phyloP scores from a whole-genome alignment of 2,113 vertebrate genomes.

The Callocephalon fimbriatum region DNA sequence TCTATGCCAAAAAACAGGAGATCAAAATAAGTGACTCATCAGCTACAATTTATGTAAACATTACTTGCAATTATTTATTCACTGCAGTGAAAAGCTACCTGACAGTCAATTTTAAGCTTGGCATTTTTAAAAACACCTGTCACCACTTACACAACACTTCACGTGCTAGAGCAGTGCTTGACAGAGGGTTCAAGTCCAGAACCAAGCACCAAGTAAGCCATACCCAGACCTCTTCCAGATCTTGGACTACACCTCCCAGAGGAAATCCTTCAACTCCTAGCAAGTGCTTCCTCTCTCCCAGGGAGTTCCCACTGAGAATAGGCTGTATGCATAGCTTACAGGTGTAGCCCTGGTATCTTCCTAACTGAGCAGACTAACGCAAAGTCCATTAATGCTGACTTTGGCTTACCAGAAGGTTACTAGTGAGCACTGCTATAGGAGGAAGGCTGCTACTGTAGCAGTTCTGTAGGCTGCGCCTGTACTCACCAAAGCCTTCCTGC shows the following conservation, averaged over 20 bases:
- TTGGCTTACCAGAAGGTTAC: neutral
- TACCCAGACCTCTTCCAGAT: neutral
- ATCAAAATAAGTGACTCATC: neutral
- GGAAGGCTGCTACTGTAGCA: neutral
- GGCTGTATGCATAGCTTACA: neutral
- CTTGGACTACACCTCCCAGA: neutral
- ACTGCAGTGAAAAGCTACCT: neutral
- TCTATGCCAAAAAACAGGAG: neutral
- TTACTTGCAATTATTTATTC: neutral
- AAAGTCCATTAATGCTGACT: neutral
- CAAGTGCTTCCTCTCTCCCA: neutral
- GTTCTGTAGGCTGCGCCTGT: neutral
- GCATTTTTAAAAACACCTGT: neutral
- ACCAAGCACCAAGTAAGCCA: neutral
- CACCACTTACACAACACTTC: neutral
- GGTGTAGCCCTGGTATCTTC: rapidly evolving
- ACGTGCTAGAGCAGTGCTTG: rapidly evolving
- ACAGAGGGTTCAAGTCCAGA: neutral
- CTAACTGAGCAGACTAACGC: neutral
- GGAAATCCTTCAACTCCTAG: neutral
- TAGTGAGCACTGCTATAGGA: neutral
- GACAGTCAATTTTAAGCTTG: neutral
- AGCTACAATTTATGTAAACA: neutral
- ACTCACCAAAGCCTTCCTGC: neutral
- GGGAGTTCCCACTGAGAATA: neutral